These are phyloP conservation scores for Phrynosoma blainvillii DNA, from an alignment of 2,113 vertebrate genomes.

Conservation along the genomic window DNA sequence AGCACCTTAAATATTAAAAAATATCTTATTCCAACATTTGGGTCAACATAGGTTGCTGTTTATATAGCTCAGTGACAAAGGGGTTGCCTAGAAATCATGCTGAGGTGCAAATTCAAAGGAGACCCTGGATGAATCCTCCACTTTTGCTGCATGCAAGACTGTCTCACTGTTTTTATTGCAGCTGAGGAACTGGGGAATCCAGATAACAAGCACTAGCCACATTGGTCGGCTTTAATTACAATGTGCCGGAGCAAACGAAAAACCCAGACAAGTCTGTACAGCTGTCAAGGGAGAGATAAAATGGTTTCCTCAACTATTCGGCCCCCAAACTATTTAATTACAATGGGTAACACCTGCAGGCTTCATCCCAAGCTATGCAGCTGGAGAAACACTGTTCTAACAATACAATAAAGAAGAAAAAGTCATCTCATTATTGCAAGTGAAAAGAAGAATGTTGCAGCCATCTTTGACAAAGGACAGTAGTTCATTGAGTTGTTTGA, in stretches of 20 bases:
- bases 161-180: slow-evolving; percentile 44
- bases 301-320: slow-evolving; percentile 37
- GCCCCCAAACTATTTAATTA: slow-evolving; percentile 44
- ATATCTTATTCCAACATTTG: slow-evolving; percentile 37
- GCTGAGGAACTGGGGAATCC: slow-evolving; percentile 34
- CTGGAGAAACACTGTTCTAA: slow-evolving; percentile 25
- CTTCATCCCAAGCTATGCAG: slow-evolving; percentile 42
- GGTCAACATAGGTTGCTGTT: slow-evolving; percentile 36
- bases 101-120: slow-evolving; percentile 42
- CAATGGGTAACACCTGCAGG: slow-evolving; percentile 34
- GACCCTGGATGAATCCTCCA: slow-evolving; percentile 41
- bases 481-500: neutral
- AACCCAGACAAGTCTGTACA: slow-evolving; percentile 50
- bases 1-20: slow-evolving; percentile 64
- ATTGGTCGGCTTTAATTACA: slow-evolving; percentile 51
- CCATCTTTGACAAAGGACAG: neutral
- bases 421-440: neutral
- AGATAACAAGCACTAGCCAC: slow-evolving; percentile 53
- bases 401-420: neutral
- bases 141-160: slow-evolving; percentile 4
- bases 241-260: slow-evolving; percentile 49
- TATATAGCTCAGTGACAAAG: slow-evolving; percentile 22
- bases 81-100: slow-evolving; percentile 16
- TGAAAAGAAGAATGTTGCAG: neutral
- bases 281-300: slow-evolving; percentile 48